Evolutionary conservation across 2,888 invertebrate genomes (phyloP), one percentile per base, ranked within the genome.

Genomic region (Tetranychus piercei): DNA sequence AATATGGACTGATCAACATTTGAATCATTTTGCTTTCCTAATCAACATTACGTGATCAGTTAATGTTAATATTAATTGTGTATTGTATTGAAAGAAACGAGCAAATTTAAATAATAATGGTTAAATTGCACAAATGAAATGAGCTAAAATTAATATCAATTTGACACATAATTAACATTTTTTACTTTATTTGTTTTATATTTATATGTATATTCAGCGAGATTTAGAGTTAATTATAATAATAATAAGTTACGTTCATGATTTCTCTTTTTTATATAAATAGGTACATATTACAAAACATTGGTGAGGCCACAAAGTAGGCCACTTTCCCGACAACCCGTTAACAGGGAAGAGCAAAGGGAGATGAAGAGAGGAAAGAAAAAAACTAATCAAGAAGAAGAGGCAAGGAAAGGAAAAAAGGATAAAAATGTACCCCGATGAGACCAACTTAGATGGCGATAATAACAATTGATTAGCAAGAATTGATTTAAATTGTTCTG

Each of bases 241-340:
- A 55, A 55, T 55, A 55, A 55, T 9, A 15, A 15, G 34, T 15
- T 55, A 55, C 15, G 55, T 15, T 55, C 55, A 55, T 55, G 55
- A 55, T 55, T 55, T 55, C 55, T 15, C 15, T 55, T 55, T 15
- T 55, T 55, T 15, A 55, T 55, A 55, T 55, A 55, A 55, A 55
- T 55, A 55, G 55, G 55, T 55, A 55, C 55, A 55, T 55, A 55
- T 55, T 55, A 55, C 55, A 55, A 55, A 55, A 15, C 55, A 55
- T 55, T 55, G 55, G 55, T 55, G 55, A 55, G 55, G 55, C 55
- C 55, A 55, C 55, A 55, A 55, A 55, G 55, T 55, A 55, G 55
- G 55, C 55, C 55, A 55, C 55, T 55, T 55, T 55, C 55, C 55
- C 55, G 55, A 55, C 55, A 15, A 55, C 55, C 55, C 55, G 55